These are phyloP conservation scores for Vulpes ferrilata DNA, from an alignment of 2,113 vertebrate species.

Conservation along the genomic window DNA sequence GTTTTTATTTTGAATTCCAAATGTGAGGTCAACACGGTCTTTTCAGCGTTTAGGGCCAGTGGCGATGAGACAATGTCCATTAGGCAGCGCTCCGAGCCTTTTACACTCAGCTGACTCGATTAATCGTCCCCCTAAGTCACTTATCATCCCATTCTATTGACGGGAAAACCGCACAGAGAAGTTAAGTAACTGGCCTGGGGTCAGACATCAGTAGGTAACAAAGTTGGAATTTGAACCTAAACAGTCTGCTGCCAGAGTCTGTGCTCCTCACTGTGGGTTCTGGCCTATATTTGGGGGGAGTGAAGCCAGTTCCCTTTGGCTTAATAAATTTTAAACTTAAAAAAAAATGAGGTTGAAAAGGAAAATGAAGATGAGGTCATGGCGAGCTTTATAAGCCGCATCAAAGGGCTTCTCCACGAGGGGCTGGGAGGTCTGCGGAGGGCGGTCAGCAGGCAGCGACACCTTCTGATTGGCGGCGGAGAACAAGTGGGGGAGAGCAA, in stretches of 20 bases:
- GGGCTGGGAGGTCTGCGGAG: background rate
- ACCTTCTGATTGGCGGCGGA: background rate
- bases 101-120: background rate
- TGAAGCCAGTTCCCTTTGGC: background rate
- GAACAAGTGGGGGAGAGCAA: background rate
- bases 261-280: background rate
- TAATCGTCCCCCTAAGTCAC: background rate
- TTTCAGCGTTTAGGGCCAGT: background rate
- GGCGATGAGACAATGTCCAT: background rate
- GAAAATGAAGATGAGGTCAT: background rate
- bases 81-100: background rate
- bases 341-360: background rate
- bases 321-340: background rate
- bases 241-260: background rate
- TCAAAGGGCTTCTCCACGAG: background rate
- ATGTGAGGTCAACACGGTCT: background rate
- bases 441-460: background rate
- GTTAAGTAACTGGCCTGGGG: background rate
- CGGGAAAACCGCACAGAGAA: background rate
- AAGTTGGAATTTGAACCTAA: background rate
- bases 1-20: constrained; percentile 29
- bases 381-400: background rate
- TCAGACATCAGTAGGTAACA: background rate
- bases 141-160: background rate
- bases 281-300: background rate